Percentiles rank a stretch among this genome's conserved stretches.
phyloP scores from a whole-genome alignment of 2,113 vertebrate species.

The Eolophus roseicapilla region DNA sequence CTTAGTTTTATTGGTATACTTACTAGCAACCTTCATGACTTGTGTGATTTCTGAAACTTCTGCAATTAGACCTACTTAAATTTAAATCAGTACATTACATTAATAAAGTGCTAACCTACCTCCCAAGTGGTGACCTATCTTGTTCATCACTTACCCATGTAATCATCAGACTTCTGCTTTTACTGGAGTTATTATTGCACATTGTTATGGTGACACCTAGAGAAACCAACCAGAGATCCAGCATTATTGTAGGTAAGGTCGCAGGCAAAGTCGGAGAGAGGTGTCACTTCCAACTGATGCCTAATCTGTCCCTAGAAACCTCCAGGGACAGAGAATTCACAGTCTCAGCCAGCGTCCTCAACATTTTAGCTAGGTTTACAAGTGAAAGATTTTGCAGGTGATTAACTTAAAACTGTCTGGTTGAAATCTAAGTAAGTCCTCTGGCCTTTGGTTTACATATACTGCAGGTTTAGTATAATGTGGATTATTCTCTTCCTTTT shows the following conservation, averaged over 20 bases:
- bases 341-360: not conserved
- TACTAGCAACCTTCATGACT: not conserved
- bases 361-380: not conserved
- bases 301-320: not conserved
- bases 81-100: not conserved
- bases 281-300: not conserved
- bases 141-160: not conserved
- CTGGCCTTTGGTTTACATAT: not conserved
- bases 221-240: not conserved
- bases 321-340: not conserved
- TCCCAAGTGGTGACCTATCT: not conserved
- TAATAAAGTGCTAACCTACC: not conserved
- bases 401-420: not conserved
- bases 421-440: not conserved
- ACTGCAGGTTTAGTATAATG: not conserved
- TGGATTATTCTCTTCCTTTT: not conserved
- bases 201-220: slow-evolving; percentile 30
- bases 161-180: not conserved
- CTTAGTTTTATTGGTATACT: not conserved
- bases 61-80: not conserved
- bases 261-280: not conserved
- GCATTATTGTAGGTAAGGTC: not conserved
- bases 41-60: not conserved
- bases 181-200: not conserved
- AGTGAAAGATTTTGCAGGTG: not conserved